These are phyloP conservation scores for Synanthedon tipuliformis DNA, from an alignment of 2,888 invertebrate genomes.

Conservation along the genomic window DNA sequence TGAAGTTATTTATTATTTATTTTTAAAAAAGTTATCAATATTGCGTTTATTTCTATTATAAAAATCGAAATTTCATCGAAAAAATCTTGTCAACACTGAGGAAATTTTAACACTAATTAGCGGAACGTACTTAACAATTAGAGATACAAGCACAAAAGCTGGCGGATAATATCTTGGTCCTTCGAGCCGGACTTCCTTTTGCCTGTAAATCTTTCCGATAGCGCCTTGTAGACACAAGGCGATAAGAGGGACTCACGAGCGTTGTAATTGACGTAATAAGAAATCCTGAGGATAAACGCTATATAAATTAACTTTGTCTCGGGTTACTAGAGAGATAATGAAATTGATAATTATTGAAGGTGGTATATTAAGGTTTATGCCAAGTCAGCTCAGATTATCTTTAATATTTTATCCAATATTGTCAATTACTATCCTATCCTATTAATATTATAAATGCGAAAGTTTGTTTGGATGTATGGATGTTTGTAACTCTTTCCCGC, in stretches of 20 bases:
- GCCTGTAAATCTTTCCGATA: conserved; percentile 58
- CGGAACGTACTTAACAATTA: conserved; percentile 17
- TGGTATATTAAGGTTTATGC: neutral
- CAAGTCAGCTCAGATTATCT: neutral
- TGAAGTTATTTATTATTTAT: too few relatives aligned
- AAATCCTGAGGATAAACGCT: conserved; percentile 26
- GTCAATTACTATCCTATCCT: too few relatives aligned
- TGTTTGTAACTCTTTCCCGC: too few relatives aligned
- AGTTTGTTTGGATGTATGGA: too few relatives aligned
- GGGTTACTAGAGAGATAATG: conserved; percentile 30
- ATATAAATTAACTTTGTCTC: conserved; percentile 9
- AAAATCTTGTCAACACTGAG: neutral
- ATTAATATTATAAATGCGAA: too few relatives aligned
- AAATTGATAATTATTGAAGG: conserved; percentile 18
- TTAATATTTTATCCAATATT: neutral
- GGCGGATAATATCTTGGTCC: conserved; percentile 23
- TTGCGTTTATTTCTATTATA: too few relatives aligned
- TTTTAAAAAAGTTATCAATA: too few relatives aligned
- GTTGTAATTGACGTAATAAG: conserved; percentile 59
- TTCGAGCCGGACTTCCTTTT: conserved; percentile 29
- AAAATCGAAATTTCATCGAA: too few relatives aligned
- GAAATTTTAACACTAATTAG: too few relatives aligned
- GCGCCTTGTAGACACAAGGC: conserved; percentile 27
- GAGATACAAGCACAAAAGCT: conserved; percentile 26
- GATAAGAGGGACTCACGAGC: conserved; percentile 50